phyloP scores from a whole-genome alignment of 2,113 vertebrate genomes.

The Nyctibius bracteatus region DNA sequence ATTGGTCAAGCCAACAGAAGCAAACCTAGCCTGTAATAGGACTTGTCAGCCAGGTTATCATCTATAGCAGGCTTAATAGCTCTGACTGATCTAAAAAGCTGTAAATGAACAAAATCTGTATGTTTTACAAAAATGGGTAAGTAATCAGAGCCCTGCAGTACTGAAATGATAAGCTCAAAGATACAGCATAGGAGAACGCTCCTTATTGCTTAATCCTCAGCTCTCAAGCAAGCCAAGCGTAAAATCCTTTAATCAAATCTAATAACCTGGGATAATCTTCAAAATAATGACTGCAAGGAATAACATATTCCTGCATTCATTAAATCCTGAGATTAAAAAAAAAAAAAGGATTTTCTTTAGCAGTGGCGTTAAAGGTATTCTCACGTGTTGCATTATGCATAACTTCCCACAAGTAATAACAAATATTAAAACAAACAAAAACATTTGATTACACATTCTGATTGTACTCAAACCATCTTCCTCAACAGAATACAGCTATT shows the following conservation, averaged over 20 bases:
- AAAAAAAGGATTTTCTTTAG: background rate
- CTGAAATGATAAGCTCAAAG: constrained; percentile 44
- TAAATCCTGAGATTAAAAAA: background rate
- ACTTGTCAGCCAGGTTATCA: background rate
- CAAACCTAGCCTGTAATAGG: background rate
- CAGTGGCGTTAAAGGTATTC: background rate
- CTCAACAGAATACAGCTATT: background rate
- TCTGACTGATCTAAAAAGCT: constrained; percentile 48
- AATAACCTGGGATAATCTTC: constrained; percentile 60
- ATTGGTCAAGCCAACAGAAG: background rate
- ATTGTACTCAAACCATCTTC: background rate
- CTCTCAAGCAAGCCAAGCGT: constrained; percentile 8
- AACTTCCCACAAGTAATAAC: background rate
- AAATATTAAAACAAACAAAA: background rate
- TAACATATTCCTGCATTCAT: constrained; percentile 22
- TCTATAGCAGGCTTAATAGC: constrained; percentile 24
- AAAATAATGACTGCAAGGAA: constrained; percentile 62
- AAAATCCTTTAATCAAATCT: constrained; percentile 68
- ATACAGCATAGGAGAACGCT: constrained; percentile 43
- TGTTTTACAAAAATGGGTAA: constrained; percentile 33
- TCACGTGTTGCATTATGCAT: background rate
- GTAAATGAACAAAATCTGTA: constrained; percentile 51
- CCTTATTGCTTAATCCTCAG: constrained; percentile 60
- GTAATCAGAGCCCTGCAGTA: background rate
- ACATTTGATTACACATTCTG: background rate